These are phyloP conservation scores for Augochlorella aurata DNA, from an alignment of 2,888 invertebrate genomes.

Conservation along the genomic window DNA sequence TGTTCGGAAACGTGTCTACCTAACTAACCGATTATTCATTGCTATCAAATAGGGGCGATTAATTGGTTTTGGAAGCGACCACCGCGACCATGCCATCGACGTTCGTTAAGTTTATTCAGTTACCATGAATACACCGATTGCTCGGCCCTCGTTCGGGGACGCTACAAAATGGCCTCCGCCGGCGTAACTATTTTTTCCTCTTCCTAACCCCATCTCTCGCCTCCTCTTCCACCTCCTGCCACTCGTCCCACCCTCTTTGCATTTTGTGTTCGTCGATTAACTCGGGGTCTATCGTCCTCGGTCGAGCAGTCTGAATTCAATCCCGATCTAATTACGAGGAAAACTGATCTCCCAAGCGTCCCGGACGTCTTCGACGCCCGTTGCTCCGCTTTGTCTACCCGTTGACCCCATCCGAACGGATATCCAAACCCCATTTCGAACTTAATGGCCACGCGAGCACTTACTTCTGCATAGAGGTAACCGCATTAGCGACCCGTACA, in stretches of 20 bases:
- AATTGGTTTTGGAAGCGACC: constrained; percentile 53
- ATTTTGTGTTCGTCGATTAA: constrained; percentile 60
- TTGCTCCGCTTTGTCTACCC: constrained; percentile 20
- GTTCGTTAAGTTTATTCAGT: constrained; percentile 61
- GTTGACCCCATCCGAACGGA: constrained; percentile 21
- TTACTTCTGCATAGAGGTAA: constrained; percentile 55
- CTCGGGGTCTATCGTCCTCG: constrained; percentile 51
- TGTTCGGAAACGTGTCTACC: constrained; percentile 26
- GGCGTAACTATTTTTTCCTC: constrained; percentile 28
- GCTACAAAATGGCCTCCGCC: constrained; percentile 43
- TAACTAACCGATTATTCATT: constrained; percentile 55
- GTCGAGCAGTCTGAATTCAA: constrained; percentile 64
- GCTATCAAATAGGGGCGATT: constrained; percentile 55
- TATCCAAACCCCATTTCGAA: constrained; percentile 56
- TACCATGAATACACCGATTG: constrained; percentile 51
- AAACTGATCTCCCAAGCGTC: constrained; percentile 60
- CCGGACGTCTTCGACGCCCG: constrained; percentile 33
- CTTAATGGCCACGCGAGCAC: constrained; percentile 57
- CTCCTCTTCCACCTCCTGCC: too few species aligned
- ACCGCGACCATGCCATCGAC: constrained; percentile 42
- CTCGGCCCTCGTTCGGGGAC: constrained; percentile 37
- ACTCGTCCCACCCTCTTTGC: neutral
- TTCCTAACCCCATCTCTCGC: neutral
- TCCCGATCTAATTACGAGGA: constrained; percentile 64
- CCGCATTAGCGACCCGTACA: constrained; percentile 39